Evolutionary conservation across 2,797 vertebrate genomes (phyloP), one percentile per base, ranked within the genome.

Genomic region (Neomorphus geoffroyi): DNA sequence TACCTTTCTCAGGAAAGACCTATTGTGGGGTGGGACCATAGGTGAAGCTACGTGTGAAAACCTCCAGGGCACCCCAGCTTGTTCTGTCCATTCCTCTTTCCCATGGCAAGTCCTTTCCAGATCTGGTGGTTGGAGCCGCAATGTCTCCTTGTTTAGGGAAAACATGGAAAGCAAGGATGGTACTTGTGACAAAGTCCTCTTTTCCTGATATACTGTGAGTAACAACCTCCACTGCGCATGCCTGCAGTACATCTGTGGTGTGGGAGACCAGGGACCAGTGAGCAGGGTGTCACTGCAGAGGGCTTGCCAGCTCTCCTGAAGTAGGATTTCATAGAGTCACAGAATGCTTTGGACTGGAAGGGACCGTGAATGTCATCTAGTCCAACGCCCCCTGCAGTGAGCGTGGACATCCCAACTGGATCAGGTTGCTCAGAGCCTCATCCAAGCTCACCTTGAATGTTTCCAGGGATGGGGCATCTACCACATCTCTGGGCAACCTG

Each of bases 231-330:
- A 27, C 18, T 50, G 53, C 18, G 18, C 8, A 3, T 1, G 50
- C 37, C 35, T 0, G 0, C 17, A 53, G 48, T 33, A 46, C 9
- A 2, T 27, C 2, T 5, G 48, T n/a, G 30, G 27, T 13, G 11
- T 32, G 35, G 51, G 67, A 43, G 7, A 7, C 12, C 0, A 16
- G 0, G 39, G 33, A 28, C 8, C 71, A 53, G 50, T 24, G 15
- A 83, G 26, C 41, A 35, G 3, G 1, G 13, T 35, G 46, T 7
- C 43, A 17, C 35, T 56, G n/a, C 51, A 45, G n/a, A 72, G 43
- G 60, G 69, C 35, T 37, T 53, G 23, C 19, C 28, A 75, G 33
- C 13, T 57, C 22, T 64, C 57, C 27, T 28, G 54, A 14, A 72
- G 43, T 2, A 65, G 60, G 37, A 33, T 58, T 70, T 85, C 41